A percentile compares a stretch with the other conserved stretches of the same genome.
phyloP scores from a whole-genome alignment of 2,888 invertebrate genomes.

The Stegophylla sp. region DNA sequence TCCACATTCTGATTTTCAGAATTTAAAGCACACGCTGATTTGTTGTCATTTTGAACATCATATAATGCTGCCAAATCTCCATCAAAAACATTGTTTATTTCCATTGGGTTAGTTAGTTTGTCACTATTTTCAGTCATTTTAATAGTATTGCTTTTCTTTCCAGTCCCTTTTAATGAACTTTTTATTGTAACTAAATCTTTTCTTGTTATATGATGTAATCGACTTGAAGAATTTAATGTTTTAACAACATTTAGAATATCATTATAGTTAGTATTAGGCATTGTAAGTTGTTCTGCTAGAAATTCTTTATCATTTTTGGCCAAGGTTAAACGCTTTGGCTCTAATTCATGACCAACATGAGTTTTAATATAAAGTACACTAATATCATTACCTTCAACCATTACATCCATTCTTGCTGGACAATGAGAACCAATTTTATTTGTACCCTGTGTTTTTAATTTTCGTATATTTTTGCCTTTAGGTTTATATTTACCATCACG shows the following conservation, averaged over 20 bases:
- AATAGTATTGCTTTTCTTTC: slow-evolving; percentile 11
- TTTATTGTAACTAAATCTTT: slow-evolving; percentile 54
- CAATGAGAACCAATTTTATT: slow-evolving; percentile 62
- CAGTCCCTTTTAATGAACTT: slow-evolving; percentile 36
- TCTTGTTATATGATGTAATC: slow-evolving; percentile 47
- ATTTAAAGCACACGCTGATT: slow-evolving; percentile 6
- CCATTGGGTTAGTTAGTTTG: slow-evolving; percentile 14
- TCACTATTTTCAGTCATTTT: slow-evolving; percentile 13
- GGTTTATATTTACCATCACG: slow-evolving; percentile 61
- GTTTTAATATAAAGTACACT: slow-evolving; percentile 61
- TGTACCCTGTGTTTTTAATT: slow-evolving; percentile 61
- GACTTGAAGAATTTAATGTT: slow-evolving; percentile 42
- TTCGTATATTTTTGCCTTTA: slow-evolving; percentile 60
- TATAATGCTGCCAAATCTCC: slow-evolving; percentile 29
- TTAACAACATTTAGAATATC: slow-evolving; percentile 50
- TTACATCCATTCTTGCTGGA: slow-evolving; percentile 61
- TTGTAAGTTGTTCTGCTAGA: slow-evolving; percentile 60
- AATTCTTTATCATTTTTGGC: slow-evolving; percentile 60
- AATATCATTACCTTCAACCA: slow-evolving; percentile 58
- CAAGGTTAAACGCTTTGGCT: slow-evolving; percentile 61
- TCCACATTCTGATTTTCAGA: slow-evolving; percentile 9
- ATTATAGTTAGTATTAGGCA: slow-evolving; percentile 50
- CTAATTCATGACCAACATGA: slow-evolving; percentile 62
- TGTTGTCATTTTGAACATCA: slow-evolving; percentile 20
- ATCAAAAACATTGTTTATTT: slow-evolving; percentile 42